phyloP scores from a whole-genome alignment of 2,888 invertebrate genomes.

The Eupithecia exiguata region DNA sequence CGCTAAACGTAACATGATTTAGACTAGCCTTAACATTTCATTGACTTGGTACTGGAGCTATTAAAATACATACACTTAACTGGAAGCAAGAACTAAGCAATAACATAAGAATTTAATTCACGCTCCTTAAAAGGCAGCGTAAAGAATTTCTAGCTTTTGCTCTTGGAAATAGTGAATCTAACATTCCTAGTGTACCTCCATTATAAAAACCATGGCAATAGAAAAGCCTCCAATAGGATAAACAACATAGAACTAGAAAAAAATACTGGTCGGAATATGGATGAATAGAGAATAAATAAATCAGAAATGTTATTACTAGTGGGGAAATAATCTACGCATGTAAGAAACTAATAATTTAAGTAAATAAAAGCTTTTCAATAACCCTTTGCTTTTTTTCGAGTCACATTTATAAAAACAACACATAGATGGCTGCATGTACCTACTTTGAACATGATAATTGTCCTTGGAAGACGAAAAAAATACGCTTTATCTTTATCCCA shows the following conservation, averaged over 20 bases:
- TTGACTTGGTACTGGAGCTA: neutral
- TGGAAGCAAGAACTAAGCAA: neutral
- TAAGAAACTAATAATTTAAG: neutral
- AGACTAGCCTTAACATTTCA: neutral
- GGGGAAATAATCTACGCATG: neutral
- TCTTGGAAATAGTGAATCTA: neutral
- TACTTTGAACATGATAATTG: neutral
- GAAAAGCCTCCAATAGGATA: neutral
- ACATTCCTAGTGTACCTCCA: neutral
- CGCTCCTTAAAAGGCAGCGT: neutral
- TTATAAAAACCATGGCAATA: neutral
- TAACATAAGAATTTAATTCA: slow-evolving; percentile 6
- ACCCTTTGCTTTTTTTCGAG: neutral
- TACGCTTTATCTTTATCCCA: neutral
- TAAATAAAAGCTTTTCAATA: neutral
- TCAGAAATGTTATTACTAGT: neutral
- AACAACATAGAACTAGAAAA: neutral
- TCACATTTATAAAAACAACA: neutral
- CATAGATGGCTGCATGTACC: neutral
- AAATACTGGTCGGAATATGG: neutral
- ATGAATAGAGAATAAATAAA: neutral
- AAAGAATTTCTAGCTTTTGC: slow-evolving; percentile 6
- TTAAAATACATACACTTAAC: slow-evolving; percentile 2
- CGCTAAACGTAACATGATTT: no score
- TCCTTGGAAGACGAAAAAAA: neutral